Conservation (phyloP, 2,797 vertebrate species). For the Clarias fuscus region DNA sequence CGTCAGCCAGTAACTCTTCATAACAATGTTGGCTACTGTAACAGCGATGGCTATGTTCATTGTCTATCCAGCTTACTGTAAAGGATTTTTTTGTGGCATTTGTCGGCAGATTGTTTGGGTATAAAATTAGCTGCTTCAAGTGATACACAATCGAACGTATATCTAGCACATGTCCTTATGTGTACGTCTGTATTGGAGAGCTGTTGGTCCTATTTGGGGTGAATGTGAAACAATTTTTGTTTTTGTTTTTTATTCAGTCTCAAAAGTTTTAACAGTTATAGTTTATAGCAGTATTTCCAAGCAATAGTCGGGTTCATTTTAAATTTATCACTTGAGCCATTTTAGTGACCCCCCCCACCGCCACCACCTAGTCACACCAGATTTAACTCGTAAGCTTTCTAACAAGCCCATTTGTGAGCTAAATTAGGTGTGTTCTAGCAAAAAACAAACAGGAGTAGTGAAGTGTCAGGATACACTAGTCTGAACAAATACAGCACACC, state of each 20-base stretch:
- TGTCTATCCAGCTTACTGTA: slow-evolving; percentile 7
- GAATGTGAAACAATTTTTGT: background rate
- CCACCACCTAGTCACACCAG: background rate
- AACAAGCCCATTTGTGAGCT: slow-evolving; percentile 2
- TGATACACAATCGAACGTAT: background rate
- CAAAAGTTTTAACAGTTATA: background rate
- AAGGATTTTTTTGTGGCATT: slow-evolving; percentile 20
- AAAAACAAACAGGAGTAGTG: background rate
- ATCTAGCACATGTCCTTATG: background rate
- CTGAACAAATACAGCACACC: slow-evolving; percentile 7
- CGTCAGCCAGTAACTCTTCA: slow-evolving; percentile 31
- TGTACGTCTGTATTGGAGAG: background rate
- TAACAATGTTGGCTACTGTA: slow-evolving; percentile 33
- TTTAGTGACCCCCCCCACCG: background rate
- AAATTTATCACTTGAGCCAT: background rate
- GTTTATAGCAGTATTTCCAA: slow-evolving; percentile 6
- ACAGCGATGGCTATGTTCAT: background rate
- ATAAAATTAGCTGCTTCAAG: background rate
- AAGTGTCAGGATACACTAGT: background rate
- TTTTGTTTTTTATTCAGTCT: background rate
- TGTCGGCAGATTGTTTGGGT: slow-evolving; percentile 7
- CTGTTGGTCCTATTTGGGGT: background rate
- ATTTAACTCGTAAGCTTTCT: background rate
- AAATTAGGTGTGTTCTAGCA: slow-evolving; percentile 3
- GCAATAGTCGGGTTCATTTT: background rate